Percentiles rank a stretch among this genome's conserved stretches.
phyloP scores from a whole-genome alignment of 2,888 invertebrate species.

The Lasioglossum malachurum region DNA sequence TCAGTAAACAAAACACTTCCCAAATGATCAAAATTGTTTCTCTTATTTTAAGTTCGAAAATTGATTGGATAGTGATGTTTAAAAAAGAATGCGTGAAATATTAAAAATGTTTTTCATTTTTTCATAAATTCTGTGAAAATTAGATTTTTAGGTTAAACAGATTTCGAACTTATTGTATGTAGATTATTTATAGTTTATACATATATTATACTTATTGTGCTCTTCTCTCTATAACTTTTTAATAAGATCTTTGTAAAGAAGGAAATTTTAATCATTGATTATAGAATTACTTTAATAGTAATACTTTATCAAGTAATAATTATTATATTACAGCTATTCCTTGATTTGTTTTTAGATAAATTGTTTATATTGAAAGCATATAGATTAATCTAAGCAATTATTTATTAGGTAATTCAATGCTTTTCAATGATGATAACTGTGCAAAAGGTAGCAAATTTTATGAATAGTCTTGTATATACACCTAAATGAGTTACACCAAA shows the following conservation, averaged over 20 bases:
- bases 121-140: neutral
- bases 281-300: neutral
- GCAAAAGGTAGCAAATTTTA: too few relatives aligned
- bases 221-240: neutral
- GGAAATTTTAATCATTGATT: neutral
- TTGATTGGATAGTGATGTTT: neutral
- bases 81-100: neutral
- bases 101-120: neutral
- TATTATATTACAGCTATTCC: neutral
- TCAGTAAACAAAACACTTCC: neutral
- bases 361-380: too few relatives aligned
- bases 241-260: neutral
- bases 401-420: neutral
- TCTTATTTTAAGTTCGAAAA: neutral
- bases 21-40: neutral
- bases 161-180: neutral
- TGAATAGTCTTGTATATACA: too few relatives aligned
- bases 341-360: too few relatives aligned
- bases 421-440: neutral
- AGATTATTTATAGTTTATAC: neutral
- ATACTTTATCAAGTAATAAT: neutral
- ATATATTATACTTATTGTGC: neutral
- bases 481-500: neutral
- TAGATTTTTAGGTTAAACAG: constrained; percentile 36
- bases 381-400: neutral